Percentiles rank a stretch among this genome's conserved stretches.
These are phyloP conservation scores for Dendrocincla fuliginosa DNA, from an alignment of 2,797 vertebrate genomes.

Conservation along the genomic window DNA sequence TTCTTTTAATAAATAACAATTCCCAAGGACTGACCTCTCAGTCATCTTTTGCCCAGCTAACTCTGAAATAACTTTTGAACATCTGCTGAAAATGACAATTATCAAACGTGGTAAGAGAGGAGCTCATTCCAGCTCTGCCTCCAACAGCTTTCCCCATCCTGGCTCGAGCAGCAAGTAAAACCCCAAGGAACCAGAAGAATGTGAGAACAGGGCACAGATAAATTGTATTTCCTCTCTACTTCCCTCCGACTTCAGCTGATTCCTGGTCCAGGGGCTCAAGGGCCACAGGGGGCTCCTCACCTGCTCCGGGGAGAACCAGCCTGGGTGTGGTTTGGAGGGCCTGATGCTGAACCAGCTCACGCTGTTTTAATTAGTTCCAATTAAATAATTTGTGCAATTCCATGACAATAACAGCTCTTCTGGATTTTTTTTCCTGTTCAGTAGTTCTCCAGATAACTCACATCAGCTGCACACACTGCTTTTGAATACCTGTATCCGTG, in stretches of 20 bases:
- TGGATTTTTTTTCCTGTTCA: not conserved
- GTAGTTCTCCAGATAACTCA: not conserved
- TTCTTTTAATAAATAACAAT: not conserved
- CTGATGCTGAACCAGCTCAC: not conserved
- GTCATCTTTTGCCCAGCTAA: not conserved
- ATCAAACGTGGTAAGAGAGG: not conserved
- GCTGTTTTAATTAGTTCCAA: constrained; percentile 21
- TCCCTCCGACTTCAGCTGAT: not conserved
- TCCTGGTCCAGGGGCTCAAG: not conserved
- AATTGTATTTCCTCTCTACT: not conserved
- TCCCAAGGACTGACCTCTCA: not conserved
- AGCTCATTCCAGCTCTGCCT: not conserved
- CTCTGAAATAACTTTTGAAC: not conserved
- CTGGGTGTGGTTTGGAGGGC: not conserved
- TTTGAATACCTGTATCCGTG: too few relatives aligned
- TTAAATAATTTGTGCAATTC: constrained; percentile 9
- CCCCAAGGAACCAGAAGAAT: not conserved
- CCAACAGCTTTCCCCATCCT: not conserved
- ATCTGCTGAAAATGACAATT: not conserved
- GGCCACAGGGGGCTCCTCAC: not conserved
- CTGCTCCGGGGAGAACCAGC: not conserved
- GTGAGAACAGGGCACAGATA: not conserved
- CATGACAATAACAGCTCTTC: not conserved
- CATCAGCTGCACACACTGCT: too few relatives aligned
- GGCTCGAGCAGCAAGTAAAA: not conserved